Conservation (phyloP, 1,140 invertebrate genomes). For the Drosophila lowei region DNA sequence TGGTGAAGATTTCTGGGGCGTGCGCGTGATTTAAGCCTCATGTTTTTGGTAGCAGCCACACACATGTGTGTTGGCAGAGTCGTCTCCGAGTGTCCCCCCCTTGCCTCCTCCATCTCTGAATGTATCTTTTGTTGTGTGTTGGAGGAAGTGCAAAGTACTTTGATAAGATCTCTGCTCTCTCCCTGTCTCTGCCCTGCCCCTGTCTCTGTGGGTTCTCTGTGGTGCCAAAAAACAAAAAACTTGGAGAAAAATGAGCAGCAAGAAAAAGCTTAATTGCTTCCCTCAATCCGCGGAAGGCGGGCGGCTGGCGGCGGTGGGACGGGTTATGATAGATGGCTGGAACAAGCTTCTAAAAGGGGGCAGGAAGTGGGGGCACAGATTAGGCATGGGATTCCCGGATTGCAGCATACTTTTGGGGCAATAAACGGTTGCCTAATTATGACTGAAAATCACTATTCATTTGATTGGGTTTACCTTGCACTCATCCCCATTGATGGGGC, state of each 20-base stretch:
- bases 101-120: background rate
- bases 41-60: slow-evolving; percentile 42
- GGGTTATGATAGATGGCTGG: slow-evolving; percentile 43
- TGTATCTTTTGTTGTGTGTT: slow-evolving; percentile 27
- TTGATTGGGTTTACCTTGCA: slow-evolving; percentile 37
- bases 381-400: background rate
- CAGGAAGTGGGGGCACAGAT: no score
- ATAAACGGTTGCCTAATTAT: slow-evolving; percentile 14
- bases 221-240: slow-evolving; percentile 38
- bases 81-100: no score
- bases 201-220: background rate
- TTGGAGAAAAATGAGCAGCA: slow-evolving; percentile 38
- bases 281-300: background rate
- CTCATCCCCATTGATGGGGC: slow-evolving; percentile 21
- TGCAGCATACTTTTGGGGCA: slow-evolving; percentile 11
- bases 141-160: slow-evolving; percentile 57
- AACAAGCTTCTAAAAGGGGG: slow-evolving; percentile 7
- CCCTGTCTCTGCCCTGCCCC: background rate
- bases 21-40: slow-evolving; percentile 60
- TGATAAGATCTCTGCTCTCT: slow-evolving; percentile 41
- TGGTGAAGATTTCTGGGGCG: slow-evolving; percentile 51
- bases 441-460: slow-evolving; percentile 23
- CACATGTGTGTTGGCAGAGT: no score
- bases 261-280: slow-evolving; percentile 44
- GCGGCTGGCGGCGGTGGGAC: slow-evolving; percentile 8